phyloP scores from a whole-genome alignment of 2,113 vertebrate genomes.

The Pseudorectes ferrugineus region DNA sequence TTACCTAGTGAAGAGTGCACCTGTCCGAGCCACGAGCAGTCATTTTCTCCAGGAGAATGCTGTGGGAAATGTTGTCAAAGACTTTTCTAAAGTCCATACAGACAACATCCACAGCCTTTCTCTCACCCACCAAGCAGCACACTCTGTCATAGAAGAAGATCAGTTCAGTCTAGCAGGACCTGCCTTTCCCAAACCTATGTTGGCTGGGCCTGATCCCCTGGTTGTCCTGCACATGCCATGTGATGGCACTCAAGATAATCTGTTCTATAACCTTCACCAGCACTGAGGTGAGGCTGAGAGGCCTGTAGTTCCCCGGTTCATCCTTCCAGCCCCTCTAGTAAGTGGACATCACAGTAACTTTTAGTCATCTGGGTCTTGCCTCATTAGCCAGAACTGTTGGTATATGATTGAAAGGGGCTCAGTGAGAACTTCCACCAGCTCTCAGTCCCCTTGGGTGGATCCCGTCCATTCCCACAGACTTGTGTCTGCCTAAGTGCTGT shows the following conservation, averaged over 20 bases:
- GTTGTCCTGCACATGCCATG: accelerated
- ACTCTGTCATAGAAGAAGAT: not conserved
- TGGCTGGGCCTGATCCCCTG: not conserved
- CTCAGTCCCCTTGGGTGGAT: no score
- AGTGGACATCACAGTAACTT: not conserved
- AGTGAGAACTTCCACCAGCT: not conserved
- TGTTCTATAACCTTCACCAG: not conserved
- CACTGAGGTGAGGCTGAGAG: not conserved
- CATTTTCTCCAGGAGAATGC: not conserved
- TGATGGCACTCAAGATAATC: not conserved
- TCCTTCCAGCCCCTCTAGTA: not conserved
- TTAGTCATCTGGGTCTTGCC: no score
- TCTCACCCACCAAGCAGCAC: not conserved
- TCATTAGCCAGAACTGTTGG: not conserved
- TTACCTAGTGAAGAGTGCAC: no score
- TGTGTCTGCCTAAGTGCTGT: not conserved
- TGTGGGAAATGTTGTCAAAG: not conserved
- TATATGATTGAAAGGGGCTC: not conserved
- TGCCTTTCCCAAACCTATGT: not conserved
- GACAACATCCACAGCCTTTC: not conserved
- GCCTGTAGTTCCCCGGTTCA: not conserved
- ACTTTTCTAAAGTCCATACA: not conserved
- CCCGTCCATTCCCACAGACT: no score
- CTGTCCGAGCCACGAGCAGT: not conserved
- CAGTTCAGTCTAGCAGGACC: not conserved